Base-by-base conservation (phyloP, 2,888 invertebrate genomes). In the Pammene aurita region DNA sequence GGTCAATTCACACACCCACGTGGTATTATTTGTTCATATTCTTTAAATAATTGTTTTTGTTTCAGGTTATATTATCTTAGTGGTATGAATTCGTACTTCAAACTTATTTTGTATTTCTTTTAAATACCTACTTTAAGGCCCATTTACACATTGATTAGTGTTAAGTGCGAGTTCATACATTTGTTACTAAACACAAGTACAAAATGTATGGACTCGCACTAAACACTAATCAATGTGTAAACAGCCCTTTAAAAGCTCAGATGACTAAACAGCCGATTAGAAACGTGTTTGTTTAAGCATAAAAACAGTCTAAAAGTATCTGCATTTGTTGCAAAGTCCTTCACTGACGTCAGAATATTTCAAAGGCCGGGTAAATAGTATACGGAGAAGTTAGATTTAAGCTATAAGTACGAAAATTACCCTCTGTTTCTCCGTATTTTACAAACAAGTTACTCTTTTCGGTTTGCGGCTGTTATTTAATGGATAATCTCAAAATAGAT, bases 281-380 rank as follows among this genome's bases (percentile, higher is more conserved):
- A 26, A 2, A 26, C 1, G 26, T 26, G 26, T 26, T 38, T 38
- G 0, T 38, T 38, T 38, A 9, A 38, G 11, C 42, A 42, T 0
- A 42, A 42, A 57, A 13, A 13, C 13, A 42, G 57, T 62, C n/a
- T 18, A 7, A 14, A 50, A 13, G 38, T 26, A 35, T 38, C 11
- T 13, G 35, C 50, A 41, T 60, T 46, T 35, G 35, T 18, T 13
- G 18, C 18, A 48, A 35, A 48, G 1, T 2, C 18, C 50, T 50
- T 7, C n/a, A 52, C n/a, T 50, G 50, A 41, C 62, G 50, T 62
- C 62, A 61, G 16, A 61, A 16, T 16, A 62, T 62, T 62, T 38
- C 50, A 41, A n/a, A 50, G 48, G n/a, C 38, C 18, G 7, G 5
- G 16, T 6, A 41, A 52, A 62, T 38, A 46, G 10, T 14, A 48